These are phyloP conservation scores for Chromis chromis DNA, from an alignment of 2,797 vertebrate genomes.

Conservation along the genomic window DNA sequence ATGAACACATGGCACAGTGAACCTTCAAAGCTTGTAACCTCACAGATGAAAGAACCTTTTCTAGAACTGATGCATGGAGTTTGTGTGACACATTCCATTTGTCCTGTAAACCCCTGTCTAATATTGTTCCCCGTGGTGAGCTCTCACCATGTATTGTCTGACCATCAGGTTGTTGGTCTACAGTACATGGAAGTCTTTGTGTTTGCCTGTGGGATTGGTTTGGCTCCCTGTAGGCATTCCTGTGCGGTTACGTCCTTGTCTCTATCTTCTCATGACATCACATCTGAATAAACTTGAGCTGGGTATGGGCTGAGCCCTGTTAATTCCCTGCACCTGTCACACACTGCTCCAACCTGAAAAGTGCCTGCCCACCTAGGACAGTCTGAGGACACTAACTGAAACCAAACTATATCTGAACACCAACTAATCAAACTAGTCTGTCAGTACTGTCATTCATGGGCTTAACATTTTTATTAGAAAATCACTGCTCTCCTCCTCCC, in stretches of 20 bases:
- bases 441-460: not conserved
- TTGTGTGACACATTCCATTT: not conserved
- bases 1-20: not conserved
- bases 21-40: not conserved
- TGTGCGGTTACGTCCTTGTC: slow-evolving; percentile 48
- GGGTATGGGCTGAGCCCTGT: slow-evolving; percentile 58
- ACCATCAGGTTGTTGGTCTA: slow-evolving; percentile 1
- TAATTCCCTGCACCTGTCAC: slow-evolving; percentile 82
- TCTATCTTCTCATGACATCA: slow-evolving; percentile 74
- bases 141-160: not conserved
- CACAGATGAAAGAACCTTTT: not conserved
- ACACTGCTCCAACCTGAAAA: slow-evolving; percentile 52
- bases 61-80: not conserved
- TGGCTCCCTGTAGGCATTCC: slow-evolving; percentile 58
- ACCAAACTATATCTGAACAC: slow-evolving; percentile 8
- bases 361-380: slow-evolving; percentile 62
- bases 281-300: slow-evolving; percentile 74
- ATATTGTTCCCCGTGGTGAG: not conserved
- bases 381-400: slow-evolving; percentile 61
- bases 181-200: slow-evolving; percentile 28
- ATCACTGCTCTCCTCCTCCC: not conserved
- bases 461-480: not conserved
- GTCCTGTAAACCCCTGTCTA: not conserved
- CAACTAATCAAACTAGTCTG: not conserved
- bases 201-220: slow-evolving; percentile 35